Evolutionary conservation across 2,888 invertebrate genomes (phyloP).

Genomic region (Apocheima hispidaria): DNA sequence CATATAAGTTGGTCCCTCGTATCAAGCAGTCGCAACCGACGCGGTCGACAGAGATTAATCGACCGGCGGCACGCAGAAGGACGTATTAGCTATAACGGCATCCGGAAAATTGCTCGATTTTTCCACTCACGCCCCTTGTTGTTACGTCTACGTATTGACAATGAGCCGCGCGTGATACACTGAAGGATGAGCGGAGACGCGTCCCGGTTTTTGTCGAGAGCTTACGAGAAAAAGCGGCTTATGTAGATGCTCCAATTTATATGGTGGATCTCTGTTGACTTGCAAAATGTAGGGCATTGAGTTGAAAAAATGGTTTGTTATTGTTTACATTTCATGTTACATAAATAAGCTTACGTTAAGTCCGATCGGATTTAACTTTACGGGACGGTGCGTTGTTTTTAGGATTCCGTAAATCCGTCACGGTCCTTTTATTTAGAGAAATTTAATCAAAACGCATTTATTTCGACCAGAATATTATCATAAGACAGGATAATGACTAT

Average conservation of each 20-base stretch:
- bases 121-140: slow-evolving; percentile 75
- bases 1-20: slow-evolving; percentile 65
- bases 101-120: slow-evolving; percentile 82
- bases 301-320: slow-evolving; percentile 13
- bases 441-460: too few relatives aligned
- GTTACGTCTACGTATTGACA: slow-evolving; percentile 72
- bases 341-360: neutral
- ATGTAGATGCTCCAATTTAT: slow-evolving; percentile 47
- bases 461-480: too few relatives aligned
- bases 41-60: slow-evolving; percentile 82
- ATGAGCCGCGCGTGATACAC: slow-evolving; percentile 65
- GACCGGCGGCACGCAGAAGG: slow-evolving; percentile 71
- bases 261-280: slow-evolving; percentile 39
- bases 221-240: slow-evolving; percentile 44
- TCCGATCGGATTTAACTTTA: neutral
- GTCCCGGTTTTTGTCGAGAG: slow-evolving; percentile 43
- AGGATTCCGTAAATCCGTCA: too few relatives aligned
- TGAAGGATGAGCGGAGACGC: slow-evolving; percentile 47
- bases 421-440: too few relatives aligned
- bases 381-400: neutral
- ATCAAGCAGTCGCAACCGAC: slow-evolving; percentile 72
- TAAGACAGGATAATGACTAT: too few relatives aligned
- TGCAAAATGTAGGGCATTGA: slow-evolving; percentile 29
- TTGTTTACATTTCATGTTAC: neutral
- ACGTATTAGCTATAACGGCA: slow-evolving; percentile 82